Percentiles rank a stretch among this genome's conserved stretches.
These are phyloP conservation scores for Himantopus leucocephalus DNA, from an alignment of 2,113 vertebrate species.

Conservation along the genomic window DNA sequence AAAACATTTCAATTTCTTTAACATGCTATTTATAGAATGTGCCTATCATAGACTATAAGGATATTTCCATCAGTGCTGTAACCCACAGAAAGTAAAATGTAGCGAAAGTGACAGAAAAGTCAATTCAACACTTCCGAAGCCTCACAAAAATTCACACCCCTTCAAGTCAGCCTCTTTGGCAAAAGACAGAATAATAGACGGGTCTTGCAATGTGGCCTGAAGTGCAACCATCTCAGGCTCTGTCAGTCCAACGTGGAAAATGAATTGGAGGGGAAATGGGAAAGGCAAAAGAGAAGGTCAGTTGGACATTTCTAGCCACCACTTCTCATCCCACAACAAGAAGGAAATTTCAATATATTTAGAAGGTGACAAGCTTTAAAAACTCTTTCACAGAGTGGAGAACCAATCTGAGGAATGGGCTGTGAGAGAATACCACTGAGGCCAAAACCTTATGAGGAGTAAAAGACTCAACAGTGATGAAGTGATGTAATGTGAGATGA, in stretches of 20 bases:
- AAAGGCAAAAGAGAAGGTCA: background rate
- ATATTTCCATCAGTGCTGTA: constrained; percentile 23
- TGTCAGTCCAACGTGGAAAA: background rate
- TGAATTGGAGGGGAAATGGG: background rate
- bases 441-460: background rate
- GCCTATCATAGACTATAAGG: constrained; percentile 20
- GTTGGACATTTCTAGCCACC: background rate
- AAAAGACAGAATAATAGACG: constrained; percentile 5
- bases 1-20: background rate
- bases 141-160: constrained; percentile 34
- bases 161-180: constrained; percentile 32
- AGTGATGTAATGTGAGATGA: background rate
- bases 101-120: constrained; percentile 48
- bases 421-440: background rate
- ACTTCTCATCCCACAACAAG: background rate
- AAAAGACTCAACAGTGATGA: background rate
- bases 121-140: constrained; percentile 33
- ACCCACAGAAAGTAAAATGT: background rate
- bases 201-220: background rate
- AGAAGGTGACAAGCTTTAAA: background rate
- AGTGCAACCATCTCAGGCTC: background rate
- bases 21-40: background rate
- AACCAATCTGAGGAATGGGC: background rate
- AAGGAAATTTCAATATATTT: background rate
- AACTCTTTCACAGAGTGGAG: background rate